Evolutionary conservation across 2,113 vertebrate genomes (phyloP), one percentile per base, ranked within the genome.

Genomic region (Antechinus flavipes): DNA sequence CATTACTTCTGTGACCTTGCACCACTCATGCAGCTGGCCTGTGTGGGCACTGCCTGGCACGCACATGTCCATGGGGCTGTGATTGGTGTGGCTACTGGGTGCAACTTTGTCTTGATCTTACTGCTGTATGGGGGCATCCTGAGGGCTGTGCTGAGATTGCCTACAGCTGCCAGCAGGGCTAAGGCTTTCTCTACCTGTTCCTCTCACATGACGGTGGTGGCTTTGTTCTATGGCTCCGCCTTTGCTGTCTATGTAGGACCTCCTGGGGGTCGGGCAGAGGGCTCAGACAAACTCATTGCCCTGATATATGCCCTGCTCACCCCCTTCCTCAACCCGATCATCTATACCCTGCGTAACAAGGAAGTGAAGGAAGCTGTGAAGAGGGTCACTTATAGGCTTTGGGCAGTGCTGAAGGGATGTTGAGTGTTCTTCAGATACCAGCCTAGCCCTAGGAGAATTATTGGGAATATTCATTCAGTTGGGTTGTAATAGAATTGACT

Each of bases 1-100:
- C 98, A 98, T 91, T 98, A 98, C 93, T 98, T 97, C 35, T 98
- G 98, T 92, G 98, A 98, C n/a, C 93, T 96, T 90, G 97, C 93
- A 23, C 97, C 98, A 0, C 54, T 98, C 27, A 92, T 98, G 96
- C 95, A 1, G 1, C 47, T 98, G 93, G 56, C 96, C 0, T 98
- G 97, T 55, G 91, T 97, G n/a, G 94, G 97, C 89, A 95, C 96
- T 2, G 54, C 30, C 47, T 96, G 97, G 97, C 93, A 97, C 0
- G 35, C 92, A 58, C 19, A 0, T 2, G 24, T 95, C 25, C 89
- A 96, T 10, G 92, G 94, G 2, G 89, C 53, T 35, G 96, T 98
- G 76, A 97, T 97, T 94, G 97, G 96, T 6, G 35, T 95, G 49
- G 54, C 58, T 35, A 97, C 91, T 2, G 92, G 54, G 0, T 95